Conservation (phyloP, 1,140 invertebrate species). For the Brachionus sp. region DNA sequence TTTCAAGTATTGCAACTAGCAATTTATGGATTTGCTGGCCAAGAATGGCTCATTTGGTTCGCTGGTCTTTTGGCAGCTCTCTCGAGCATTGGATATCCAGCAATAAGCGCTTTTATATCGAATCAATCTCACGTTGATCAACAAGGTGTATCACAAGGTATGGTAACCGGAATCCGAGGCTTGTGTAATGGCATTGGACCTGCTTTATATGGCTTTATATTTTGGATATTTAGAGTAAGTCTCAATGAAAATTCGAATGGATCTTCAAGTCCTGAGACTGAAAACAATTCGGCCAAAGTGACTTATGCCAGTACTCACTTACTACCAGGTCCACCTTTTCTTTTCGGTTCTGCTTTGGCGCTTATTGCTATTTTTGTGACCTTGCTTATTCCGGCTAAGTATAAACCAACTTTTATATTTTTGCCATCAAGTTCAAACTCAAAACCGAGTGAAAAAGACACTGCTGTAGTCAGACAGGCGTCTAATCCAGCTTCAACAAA, state of each 20-base stretch:
- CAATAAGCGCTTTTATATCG: conserved; percentile 97
- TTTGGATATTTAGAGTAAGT: conserved; percentile 90
- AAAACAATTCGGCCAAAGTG: not conserved
- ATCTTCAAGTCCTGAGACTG: not conserved
- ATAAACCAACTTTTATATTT: not conserved
- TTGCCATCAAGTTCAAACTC: not conserved
- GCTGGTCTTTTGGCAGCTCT: conserved; percentile 90
- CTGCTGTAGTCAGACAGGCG: not conserved
- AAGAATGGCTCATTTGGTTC: conserved; percentile 94
- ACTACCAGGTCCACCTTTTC: conserved; percentile 97
- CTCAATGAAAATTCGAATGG: conserved; percentile 4
- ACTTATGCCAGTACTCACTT: conserved; percentile 62
- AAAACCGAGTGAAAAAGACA: conserved; percentile 4
- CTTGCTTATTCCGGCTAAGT: conserved; percentile 77
- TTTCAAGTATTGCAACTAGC: conserved; percentile 94
- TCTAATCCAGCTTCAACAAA: not conserved
- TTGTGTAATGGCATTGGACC: conserved; percentile 88
- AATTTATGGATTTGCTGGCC: conserved; percentile 89
- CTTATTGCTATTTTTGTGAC: conserved; percentile 88
- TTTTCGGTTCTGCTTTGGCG: conserved; percentile 92
- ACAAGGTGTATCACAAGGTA: conserved; percentile 69
- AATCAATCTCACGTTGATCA: conserved; percentile 92
- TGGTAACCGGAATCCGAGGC: conserved; percentile 82
- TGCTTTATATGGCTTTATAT: conserved; percentile 93
- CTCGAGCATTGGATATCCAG: conserved; percentile 87